Evolutionary conservation across 2,797 vertebrate species (phyloP), one percentile per base, ranked within the genome.

Genomic region (Chelidonichthys spinosus): DNA sequence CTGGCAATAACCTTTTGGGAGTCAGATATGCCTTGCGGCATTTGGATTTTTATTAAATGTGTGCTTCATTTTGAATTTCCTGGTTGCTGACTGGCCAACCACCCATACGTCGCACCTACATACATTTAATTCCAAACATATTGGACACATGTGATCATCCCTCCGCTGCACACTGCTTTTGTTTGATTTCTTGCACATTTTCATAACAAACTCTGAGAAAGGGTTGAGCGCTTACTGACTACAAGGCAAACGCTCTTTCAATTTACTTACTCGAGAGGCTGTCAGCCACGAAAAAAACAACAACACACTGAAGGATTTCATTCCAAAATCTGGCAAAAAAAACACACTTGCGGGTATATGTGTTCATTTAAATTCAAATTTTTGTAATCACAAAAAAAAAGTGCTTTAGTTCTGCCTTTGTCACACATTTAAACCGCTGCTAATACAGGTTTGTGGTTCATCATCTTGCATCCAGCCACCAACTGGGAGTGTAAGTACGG

Each of bases 1-100:
- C 50, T 65, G 81, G 65, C 62, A 74, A 65, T 62, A 83, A 74
- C 40, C 53, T 85, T 35, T 58, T 60, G 53, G 53, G 9, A 78
- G 46, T 71, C 17, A 52, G 78, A 82, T 75, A 73, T 62, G 63
- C 54, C 74, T 76, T 18, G n/a, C 79, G 67, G 75, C 55, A 49
- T 53, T 73, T 77, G 56, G 70, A 82, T n/a, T 65, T 75, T 85
- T 83, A 68, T 85, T 82, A 78, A 81, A 72, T 37, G n/a, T 63
- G 46, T 63, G 53, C 81, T 86, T 84, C 76, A 86, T 88, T 85
- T 83, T 88, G 89, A 53, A 82, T 78, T 62, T 53, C 63, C 67
- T 77, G 58, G 60, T 76, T 72, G 75, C 81, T 85, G 82, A 79
- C 56, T 85, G 53, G 75, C 58, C 63, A 78, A 79, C 72, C 84